Evolutionary conservation across 2,113 vertebrate species (phyloP).

Genomic region (Puntigrus tetrazona): DNA sequence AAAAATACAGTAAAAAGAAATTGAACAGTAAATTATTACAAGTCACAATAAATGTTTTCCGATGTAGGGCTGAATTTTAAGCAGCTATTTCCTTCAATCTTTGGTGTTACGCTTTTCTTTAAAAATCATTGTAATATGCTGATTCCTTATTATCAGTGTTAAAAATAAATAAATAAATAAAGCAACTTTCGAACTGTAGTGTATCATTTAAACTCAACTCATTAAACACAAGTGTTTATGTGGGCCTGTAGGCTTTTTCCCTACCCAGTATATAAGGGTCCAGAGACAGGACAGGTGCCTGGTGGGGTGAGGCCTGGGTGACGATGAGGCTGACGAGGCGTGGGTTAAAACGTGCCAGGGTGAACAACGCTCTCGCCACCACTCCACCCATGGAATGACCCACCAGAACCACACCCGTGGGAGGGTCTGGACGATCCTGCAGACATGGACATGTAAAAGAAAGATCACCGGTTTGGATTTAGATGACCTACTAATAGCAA

Average conservation of each 20-base stretch:
- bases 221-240: too few relatives aligned
- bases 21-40: not conserved
- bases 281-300: conserved; percentile 89
- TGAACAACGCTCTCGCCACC: conserved; percentile 90
- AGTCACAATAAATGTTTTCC: not conserved
- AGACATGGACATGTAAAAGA: not conserved
- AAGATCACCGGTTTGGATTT: not conserved
- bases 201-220: too few relatives aligned
- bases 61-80: not conserved
- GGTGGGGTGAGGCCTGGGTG: conserved; percentile 94
- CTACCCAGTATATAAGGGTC: conserved; percentile 86
- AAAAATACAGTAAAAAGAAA: not conserved
- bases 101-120: not conserved
- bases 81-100: not conserved
- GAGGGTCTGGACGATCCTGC: conserved; percentile 81
- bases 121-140: not conserved
- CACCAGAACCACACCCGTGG: conserved; percentile 86
- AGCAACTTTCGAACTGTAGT: not conserved
- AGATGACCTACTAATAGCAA: not conserved
- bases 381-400: conserved; percentile 99
- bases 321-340: conserved; percentile 89
- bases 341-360: conserved; percentile 87
- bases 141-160: not conserved
- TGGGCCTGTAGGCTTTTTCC: not conserved
- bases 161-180: not conserved